phyloP scores from a whole-genome alignment of 53 echinoderm and acorn worm species.

The Antedon mediterranea region DNA sequence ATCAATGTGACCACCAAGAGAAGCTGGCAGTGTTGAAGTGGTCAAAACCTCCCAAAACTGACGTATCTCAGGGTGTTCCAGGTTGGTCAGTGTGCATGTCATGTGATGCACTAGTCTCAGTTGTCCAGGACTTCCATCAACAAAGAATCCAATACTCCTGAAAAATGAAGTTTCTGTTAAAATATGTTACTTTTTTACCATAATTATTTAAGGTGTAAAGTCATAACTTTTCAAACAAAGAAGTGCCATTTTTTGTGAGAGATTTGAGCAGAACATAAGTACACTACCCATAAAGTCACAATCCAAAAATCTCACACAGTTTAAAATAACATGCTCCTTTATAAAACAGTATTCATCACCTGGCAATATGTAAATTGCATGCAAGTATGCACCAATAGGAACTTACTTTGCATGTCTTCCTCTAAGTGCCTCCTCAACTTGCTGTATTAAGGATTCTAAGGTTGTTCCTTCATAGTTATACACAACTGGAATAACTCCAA shows the following conservation, averaged over 20 bases:
- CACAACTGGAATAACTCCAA: slow-evolving; percentile 49
- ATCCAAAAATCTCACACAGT: no score
- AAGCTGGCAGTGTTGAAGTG: slow-evolving; percentile 25
- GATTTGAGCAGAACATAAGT: no score
- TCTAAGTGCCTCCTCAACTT: slow-evolving; percentile 31
- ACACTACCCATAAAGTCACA: no score
- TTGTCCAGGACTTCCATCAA: slow-evolving; percentile 40
- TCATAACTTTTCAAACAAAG: no score
- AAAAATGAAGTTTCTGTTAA: no score
- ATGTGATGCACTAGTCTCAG: slow-evolving; percentile 44
- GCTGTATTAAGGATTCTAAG: slow-evolving; percentile 56
- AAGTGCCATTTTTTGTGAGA: no score
- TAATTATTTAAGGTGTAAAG: no score
- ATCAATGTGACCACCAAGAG: slow-evolving; percentile 60
- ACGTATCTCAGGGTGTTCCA: slow-evolving; percentile 71
- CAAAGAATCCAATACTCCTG: slow-evolving; percentile 68
- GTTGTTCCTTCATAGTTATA: slow-evolving; percentile 89
- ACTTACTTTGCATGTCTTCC: slow-evolving; percentile 50
- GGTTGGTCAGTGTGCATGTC: slow-evolving; percentile 30
- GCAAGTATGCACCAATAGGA: background rate
- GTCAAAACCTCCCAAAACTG: slow-evolving; percentile 76
- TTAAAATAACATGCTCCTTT: no score
- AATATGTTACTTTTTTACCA: no score
- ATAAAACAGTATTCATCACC: no score
- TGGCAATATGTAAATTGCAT: no score